phyloP scores from a whole-genome alignment of 2,888 invertebrate genomes.

The Kryphioiulus occultus region DNA sequence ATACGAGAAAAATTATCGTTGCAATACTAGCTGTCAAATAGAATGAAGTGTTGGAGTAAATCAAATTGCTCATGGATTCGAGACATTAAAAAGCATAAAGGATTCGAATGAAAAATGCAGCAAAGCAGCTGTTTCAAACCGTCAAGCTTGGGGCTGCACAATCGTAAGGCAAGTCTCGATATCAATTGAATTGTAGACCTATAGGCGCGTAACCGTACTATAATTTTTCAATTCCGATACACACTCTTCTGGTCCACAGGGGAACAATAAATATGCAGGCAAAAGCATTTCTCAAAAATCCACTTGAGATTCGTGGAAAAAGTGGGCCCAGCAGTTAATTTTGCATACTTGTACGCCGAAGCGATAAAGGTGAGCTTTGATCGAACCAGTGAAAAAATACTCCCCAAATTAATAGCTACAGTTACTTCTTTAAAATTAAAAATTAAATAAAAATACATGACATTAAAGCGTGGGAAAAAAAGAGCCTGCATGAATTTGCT shows the following conservation, averaged over 20 bases:
- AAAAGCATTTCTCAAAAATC: slow-evolving; percentile 1
- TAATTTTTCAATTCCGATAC: slow-evolving; percentile 22
- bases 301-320: not conserved
- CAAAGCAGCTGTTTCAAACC: slow-evolving; percentile 8
- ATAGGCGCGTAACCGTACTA: not conserved
- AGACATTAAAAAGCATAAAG: not conserved
- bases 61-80: not conserved
- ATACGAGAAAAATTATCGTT: not conserved
- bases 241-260: not conserved
- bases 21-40: not conserved
- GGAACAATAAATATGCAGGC: not conserved
- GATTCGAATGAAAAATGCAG: not conserved
- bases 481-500: not conserved
- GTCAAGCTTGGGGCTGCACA: not conserved
- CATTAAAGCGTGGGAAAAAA: not conserved
- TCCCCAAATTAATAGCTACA: not conserved
- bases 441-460: not conserved
- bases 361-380: not conserved
- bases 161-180: slow-evolving; percentile 8
- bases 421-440: not conserved
- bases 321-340: not conserved
- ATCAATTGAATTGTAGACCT: slow-evolving; percentile 26
- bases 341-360: slow-evolving; percentile 11
- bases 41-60: slow-evolving; percentile 28
- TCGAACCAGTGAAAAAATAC: not conserved